A percentile compares a stretch with the other conserved stretches of the same genome.
Conservation (phyloP, 2,797 vertebrate genomes). For the Telmatherina bonti region DNA sequence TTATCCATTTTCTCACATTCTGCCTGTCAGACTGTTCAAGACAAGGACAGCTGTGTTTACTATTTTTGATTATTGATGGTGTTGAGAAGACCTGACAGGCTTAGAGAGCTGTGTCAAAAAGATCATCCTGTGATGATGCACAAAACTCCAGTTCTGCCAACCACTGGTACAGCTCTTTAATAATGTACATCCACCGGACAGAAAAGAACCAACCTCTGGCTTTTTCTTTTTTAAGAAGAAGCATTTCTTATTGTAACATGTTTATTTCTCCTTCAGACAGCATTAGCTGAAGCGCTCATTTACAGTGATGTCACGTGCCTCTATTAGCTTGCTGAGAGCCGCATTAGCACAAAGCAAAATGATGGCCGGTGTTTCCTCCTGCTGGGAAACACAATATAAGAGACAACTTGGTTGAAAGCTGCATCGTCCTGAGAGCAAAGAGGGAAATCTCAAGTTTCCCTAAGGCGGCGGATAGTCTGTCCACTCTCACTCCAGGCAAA, state of each 20-base stretch:
- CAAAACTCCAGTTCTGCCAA: constrained; percentile 9
- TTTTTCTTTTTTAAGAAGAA: constrained; percentile 11
- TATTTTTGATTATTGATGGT: constrained; percentile 33
- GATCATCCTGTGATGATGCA: constrained; percentile 25
- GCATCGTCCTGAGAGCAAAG: constrained; percentile 32
- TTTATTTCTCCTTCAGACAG: constrained; percentile 21
- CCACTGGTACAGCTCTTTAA: constrained; percentile 30
- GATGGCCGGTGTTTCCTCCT: constrained; percentile 43
- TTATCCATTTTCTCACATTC: constrained; percentile 19
- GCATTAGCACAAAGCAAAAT: constrained; percentile 49
- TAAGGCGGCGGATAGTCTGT: constrained; percentile 31
- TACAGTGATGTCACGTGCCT: constrained; percentile 14
- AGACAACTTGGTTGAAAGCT: constrained; percentile 42
- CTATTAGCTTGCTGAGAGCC: constrained; percentile 40
- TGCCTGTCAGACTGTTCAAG: constrained; percentile 3
- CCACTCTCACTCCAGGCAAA: constrained; percentile 36
- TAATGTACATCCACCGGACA: constrained; percentile 16
- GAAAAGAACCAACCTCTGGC: constrained; percentile 1
- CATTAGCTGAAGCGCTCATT: constrained; percentile 7
- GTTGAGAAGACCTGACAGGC: constrained; percentile 19
- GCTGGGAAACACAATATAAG: constrained; percentile 24
- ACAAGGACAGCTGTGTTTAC: constrained; percentile 33
- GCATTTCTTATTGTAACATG: constrained; percentile 7
- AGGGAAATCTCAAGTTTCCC: constrained; percentile 51
- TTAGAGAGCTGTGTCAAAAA: constrained; percentile 32